Evolutionary conservation across 1,140 invertebrate genomes (phyloP).

Genomic region (Philopotamus ludificatus): DNA sequence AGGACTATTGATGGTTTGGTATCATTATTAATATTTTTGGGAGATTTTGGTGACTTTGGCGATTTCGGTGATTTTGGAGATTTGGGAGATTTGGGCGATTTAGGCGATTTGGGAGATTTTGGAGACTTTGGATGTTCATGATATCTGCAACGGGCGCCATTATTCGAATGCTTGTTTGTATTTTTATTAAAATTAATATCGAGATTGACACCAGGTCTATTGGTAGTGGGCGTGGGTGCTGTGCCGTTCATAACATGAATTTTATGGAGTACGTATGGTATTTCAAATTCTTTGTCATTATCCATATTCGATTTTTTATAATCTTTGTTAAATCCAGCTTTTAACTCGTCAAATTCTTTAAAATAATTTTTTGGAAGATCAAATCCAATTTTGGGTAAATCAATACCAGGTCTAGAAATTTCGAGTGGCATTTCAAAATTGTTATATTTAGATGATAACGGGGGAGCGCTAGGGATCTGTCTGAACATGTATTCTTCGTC

Average conservation of each 20-base stretch:
- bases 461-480: constrained; percentile 68
- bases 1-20: constrained; percentile 53
- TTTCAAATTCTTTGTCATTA: constrained; percentile 63
- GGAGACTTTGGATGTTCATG: constrained; percentile 60
- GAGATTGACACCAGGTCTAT: constrained; percentile 49
- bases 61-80: constrained; percentile 61
- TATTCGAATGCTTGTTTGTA: constrained; percentile 54
- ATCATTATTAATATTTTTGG: constrained; percentile 54
- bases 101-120: constrained; percentile 57
- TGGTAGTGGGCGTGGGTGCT: constrained; percentile 58
- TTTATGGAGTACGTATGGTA: constrained; percentile 80
- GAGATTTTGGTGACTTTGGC: constrained; percentile 54
- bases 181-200: constrained; percentile 46
- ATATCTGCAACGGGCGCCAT: constrained; percentile 53
- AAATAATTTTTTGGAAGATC: constrained; percentile 62
- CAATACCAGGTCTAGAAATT: constrained; percentile 44
- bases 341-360: constrained; percentile 58
- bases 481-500: constrained; percentile 75
- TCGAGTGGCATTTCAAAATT: constrained; percentile 63
- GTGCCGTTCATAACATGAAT: constrained; percentile 80
- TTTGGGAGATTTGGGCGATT: constrained; percentile 59
- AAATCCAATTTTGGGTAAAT: constrained; percentile 55
- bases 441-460: constrained; percentile 64
- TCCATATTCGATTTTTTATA: constrained; percentile 45
- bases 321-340: constrained; percentile 51